These are phyloP conservation scores for Corvus hawaiiensis DNA, from an alignment of 2,113 vertebrate genomes.

Conservation along the genomic window DNA sequence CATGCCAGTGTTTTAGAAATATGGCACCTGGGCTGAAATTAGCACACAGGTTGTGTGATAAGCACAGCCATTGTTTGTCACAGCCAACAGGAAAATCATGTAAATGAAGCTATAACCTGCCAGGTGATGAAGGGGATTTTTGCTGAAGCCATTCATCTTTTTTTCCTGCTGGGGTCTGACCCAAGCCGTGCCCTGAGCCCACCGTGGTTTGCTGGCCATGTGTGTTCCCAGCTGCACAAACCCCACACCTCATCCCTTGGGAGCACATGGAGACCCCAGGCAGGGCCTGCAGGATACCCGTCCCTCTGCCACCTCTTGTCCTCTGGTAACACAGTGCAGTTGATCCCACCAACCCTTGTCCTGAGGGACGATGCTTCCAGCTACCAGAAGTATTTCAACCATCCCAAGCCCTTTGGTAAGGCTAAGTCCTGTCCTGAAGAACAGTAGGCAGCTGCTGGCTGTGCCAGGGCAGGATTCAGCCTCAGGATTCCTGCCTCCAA, in stretches of 20 bases:
- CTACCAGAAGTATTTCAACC: neutral
- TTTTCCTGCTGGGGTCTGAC: neutral
- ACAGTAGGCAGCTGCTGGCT: neutral
- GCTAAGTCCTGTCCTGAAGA: neutral
- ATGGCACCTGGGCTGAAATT: neutral
- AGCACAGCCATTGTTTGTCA: neutral
- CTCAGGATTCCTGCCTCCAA: neutral
- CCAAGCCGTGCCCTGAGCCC: neutral
- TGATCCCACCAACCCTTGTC: neutral
- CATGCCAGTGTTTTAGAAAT: neutral
- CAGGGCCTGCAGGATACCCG: neutral
- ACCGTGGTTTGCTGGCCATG: fast-evolving
- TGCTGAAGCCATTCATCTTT: neutral
- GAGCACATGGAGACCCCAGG: neutral
- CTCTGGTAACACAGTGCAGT: fast-evolving
- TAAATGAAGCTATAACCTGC: conserved; percentile 15
- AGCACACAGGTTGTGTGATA: neutral
- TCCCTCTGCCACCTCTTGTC: neutral
- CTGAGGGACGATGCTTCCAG: neutral
- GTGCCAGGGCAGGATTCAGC: neutral
- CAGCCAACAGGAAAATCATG: neutral
- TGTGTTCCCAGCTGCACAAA: neutral
- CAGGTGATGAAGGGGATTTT: neutral
- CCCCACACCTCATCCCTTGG: fast-evolving
- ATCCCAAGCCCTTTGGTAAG: neutral